These are phyloP conservation scores for Hyperopisus bebe DNA, from an alignment of 2,113 vertebrate species.

Conservation along the genomic window DNA sequence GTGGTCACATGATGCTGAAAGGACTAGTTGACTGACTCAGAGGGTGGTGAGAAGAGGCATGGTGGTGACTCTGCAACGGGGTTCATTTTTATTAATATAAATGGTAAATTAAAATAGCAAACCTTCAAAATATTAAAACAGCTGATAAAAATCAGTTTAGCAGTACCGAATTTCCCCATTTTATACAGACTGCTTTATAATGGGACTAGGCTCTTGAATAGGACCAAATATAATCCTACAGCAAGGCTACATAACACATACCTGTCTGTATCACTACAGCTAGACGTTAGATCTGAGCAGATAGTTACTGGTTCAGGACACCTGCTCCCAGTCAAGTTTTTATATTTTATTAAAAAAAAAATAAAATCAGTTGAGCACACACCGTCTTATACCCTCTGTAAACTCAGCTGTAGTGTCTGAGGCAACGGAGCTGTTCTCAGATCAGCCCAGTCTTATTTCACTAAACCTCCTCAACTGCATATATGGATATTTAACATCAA, in stretches of 20 bases:
- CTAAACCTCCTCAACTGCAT: background rate
- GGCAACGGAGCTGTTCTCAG: background rate
- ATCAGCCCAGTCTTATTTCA: conserved; percentile 26
- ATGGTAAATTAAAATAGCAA: conserved; percentile 90
- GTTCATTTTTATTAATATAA: conserved; percentile 99
- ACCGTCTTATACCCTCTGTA: background rate
- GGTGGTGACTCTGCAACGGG: conserved; percentile 99
- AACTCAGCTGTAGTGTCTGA: background rate
- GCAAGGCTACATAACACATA: background rate
- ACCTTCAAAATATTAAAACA: conserved; percentile 87
- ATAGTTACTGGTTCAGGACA: background rate
- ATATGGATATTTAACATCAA: background rate
- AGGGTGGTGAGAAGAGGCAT: conserved; percentile 99
- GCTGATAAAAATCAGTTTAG: conserved; percentile 54
- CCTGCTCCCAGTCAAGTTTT: background rate
- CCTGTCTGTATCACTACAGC: background rate
- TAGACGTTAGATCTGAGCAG: background rate
- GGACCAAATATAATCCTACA: background rate
- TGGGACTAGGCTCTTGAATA: conserved; percentile 24
- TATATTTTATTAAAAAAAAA: background rate
- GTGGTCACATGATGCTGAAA: conserved; percentile 99
- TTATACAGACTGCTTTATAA: conserved; percentile 29
- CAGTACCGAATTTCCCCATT: conserved; percentile 33
- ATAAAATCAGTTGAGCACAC: background rate
- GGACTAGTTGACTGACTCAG: conserved; percentile 99